Evolutionary conservation across 1,140 invertebrate genomes (phyloP).

Genomic region (Drosophila azteca): DNA sequence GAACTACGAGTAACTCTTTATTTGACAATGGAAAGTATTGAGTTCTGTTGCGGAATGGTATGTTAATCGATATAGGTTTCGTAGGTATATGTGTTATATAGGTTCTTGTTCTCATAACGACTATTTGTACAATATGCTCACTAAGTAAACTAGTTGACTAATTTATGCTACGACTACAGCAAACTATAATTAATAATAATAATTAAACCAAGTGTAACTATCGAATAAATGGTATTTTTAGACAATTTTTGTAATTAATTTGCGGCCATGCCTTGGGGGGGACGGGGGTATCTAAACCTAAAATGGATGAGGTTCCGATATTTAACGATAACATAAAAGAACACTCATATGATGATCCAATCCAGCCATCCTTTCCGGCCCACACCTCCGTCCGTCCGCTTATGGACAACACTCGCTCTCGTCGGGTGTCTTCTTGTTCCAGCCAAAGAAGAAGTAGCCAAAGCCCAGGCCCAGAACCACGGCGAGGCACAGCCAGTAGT

Average conservation of each 20-base stretch:
- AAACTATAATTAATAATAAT: conserved; percentile 19
- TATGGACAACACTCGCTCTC: conserved; percentile 69
- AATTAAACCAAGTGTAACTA: conserved; percentile 58
- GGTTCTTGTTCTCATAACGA: conserved; percentile 70
- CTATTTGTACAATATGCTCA: conserved; percentile 77
- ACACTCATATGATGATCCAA: neutral
- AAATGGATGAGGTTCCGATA: neutral
- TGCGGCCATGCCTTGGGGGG: conserved; percentile 32
- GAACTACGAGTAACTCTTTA: conserved; percentile 30
- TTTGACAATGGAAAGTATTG: conserved; percentile 58
- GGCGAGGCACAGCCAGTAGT: conserved; percentile 95
- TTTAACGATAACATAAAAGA: neutral
- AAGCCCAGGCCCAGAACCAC: conserved; percentile 93
- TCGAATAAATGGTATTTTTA: conserved; percentile 70
- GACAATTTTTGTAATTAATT: conserved; percentile 61
- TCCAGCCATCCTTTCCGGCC: too few species aligned
- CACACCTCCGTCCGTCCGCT: neutral
- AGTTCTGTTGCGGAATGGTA: conserved; percentile 29
- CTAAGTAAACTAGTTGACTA: conserved; percentile 75
- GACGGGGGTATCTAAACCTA: conserved; percentile 35
- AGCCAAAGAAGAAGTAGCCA: conserved; percentile 97
- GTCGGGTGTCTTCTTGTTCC: conserved; percentile 84
- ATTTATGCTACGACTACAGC: conserved; percentile 67
- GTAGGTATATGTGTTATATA: conserved; percentile 39
- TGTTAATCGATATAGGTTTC: conserved; percentile 35